Percentiles rank a stretch among this genome's conserved stretches.
Evolutionary conservation across 1,140 invertebrate species (phyloP).

Genomic region (Tetranychus cinnabarinus): DNA sequence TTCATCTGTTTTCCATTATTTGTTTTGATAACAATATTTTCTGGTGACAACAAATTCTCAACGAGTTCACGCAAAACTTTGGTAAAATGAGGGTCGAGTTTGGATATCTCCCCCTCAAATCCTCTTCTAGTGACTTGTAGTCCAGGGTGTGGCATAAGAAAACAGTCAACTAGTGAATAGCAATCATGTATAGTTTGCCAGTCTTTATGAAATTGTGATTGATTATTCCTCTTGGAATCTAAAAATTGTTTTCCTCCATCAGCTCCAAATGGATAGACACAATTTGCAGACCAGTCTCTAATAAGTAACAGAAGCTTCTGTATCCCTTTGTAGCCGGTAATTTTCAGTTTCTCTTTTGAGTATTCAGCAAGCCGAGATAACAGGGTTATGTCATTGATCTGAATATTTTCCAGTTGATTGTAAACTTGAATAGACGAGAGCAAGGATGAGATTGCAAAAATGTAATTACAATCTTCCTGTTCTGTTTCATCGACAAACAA

Average conservation of each 20-base stretch:
- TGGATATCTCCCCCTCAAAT: too few relatives aligned
- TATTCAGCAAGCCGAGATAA: slow-evolving; percentile 46
- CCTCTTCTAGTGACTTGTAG: too few relatives aligned
- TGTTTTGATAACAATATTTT: too few relatives aligned
- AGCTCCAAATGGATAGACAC: slow-evolving; percentile 77
- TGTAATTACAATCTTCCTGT: slow-evolving; percentile 81
- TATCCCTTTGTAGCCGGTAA: too few relatives aligned
- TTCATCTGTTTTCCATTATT: too few relatives aligned
- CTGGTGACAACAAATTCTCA: too few relatives aligned
- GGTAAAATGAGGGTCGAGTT: too few relatives aligned
- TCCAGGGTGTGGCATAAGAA: too few relatives aligned
- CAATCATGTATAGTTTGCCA: too few relatives aligned
- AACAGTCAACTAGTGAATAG: too few relatives aligned
- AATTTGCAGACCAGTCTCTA: slow-evolving; percentile 94
- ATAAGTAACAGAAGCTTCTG: slow-evolving; percentile 67
- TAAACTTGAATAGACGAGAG: slow-evolving; percentile 22
- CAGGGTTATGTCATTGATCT: slow-evolving; percentile 26
- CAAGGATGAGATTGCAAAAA: slow-evolving; percentile 47
- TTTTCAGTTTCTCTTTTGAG: slow-evolving; percentile 25
- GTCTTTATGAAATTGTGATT: slow-evolving; percentile 31
- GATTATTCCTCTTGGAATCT: slow-evolving; percentile 59
- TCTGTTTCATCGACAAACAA: slow-evolving; percentile 91
- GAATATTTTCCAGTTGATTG: slow-evolving; percentile 28
- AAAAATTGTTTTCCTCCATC: slow-evolving; percentile 67
- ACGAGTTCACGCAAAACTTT: too few relatives aligned